Conservation (phyloP, 2,797 vertebrate species). For the Lindbergichthys nudifrons region DNA sequence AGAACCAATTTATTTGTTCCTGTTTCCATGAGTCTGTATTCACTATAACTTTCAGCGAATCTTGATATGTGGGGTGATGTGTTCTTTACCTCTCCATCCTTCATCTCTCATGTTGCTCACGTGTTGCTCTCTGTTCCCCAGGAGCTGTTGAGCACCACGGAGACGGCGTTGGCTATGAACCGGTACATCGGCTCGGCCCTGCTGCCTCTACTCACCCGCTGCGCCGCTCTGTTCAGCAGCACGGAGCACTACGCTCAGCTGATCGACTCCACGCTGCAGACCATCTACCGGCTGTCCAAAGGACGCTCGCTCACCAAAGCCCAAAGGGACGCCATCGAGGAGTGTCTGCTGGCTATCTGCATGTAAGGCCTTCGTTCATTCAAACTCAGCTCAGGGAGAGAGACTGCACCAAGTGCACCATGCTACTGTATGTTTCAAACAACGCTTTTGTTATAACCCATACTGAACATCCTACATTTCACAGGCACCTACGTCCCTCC, state of each 20-base stretch:
- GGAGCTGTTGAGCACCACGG: conserved; percentile 94
- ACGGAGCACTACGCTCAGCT: conserved; percentile 92
- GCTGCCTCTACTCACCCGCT: conserved; percentile 94
- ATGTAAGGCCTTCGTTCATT: conserved; percentile 83
- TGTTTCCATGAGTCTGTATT: background rate
- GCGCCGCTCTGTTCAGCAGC: conserved; percentile 92
- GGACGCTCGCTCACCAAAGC: conserved; percentile 98
- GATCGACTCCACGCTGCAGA: conserved; percentile 94
- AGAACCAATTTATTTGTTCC: background rate
- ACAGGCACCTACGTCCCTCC: conserved; percentile 93
- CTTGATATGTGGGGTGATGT: background rate
- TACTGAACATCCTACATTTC: conserved; percentile 9
- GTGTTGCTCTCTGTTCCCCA: conserved; percentile 64
- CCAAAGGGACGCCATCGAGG: conserved; percentile 96
- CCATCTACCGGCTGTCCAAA: conserved; percentile 97
- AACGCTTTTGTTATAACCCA: background rate
- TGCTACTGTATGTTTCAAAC: conserved; percentile 6
- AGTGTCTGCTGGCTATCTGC: conserved; percentile 96
- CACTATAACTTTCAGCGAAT: background rate
- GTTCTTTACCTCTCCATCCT: background rate
- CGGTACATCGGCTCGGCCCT: conserved; percentile 95
- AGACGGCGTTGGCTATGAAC: conserved; percentile 95
- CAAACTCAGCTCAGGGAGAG: background rate
- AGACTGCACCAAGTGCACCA: background rate
- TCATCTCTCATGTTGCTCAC: background rate